phyloP scores from a whole-genome alignment of 2,113 vertebrate species.

The Diadophis punctatus region DNA sequence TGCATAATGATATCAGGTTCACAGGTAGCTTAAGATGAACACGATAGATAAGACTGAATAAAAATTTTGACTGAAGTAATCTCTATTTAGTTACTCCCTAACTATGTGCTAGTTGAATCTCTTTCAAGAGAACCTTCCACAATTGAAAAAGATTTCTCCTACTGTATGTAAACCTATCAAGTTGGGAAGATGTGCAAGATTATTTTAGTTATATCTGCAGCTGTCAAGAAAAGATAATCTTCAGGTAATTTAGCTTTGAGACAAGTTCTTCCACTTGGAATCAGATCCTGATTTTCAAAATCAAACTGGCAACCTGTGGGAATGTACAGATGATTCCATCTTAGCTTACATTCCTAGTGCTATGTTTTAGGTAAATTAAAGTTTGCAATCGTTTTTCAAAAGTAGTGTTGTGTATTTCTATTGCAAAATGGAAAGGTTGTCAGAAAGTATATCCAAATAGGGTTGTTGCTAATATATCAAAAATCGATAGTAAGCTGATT shows the following conservation, averaged over 20 bases:
- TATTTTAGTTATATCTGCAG: neutral
- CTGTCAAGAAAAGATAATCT: neutral
- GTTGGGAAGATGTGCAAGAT: neutral
- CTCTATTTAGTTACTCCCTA: neutral
- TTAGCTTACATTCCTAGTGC: neutral
- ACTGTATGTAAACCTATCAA: neutral
- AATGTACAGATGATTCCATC: neutral
- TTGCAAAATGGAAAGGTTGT: neutral
- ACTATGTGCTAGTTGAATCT: neutral
- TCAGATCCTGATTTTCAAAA: neutral
- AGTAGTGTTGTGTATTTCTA: neutral
- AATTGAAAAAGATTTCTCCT: neutral
- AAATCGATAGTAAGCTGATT: neutral
- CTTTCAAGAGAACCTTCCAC: neutral
- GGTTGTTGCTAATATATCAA: too few relatives aligned
- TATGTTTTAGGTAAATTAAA: neutral
- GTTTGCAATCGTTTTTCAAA: neutral
- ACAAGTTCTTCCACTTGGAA: neutral
- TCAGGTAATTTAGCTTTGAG: neutral
- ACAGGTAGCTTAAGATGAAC: neutral
- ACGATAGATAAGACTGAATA: neutral
- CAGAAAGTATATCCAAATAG: neutral
- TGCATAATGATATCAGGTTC: neutral
- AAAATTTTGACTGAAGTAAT: neutral
- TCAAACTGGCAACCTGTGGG: neutral